Evolutionary conservation across 2,888 invertebrate genomes (phyloP), one percentile per base, ranked within the genome.

Genomic region (Schizaphis graminum): DNA sequence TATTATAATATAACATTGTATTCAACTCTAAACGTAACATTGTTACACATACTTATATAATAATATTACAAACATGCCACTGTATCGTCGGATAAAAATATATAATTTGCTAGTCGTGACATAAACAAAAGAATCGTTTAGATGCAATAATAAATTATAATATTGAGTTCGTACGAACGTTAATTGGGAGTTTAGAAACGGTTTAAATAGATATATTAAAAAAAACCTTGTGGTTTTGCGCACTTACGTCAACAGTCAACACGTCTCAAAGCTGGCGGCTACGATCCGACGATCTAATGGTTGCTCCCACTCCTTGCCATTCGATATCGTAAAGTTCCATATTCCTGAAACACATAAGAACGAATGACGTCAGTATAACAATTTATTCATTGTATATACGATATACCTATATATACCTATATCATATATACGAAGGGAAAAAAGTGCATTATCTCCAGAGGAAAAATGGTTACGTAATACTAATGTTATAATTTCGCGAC

Each of bases 221-320:
- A 86, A 67, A 35, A 77, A 35, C 77, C 35, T 77, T 77, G 41
- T 0, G 67, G n/a, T 88, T 85, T 88, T 21, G n/a, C 28, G 41
- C 49, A 92, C 92, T 92, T 77, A 92, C 92, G 67, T 56, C 41
- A 89, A 35, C 35, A 67, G 49, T 53, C 56, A 56, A 35, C 21
- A 67, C 53, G 67, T 92, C 77, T 92, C 77, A 92, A 92, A 92
- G 5, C 49, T 13, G 53, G 88, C 1, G 67, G 49, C 49, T 24
- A 41, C 44, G 53, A n/a, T 56, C 35, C 88, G 53, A 77, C 53
- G 88, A n/a, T 92, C 44, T 88, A 67, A 61, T n/a, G 67, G 28
- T 41, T 41, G 35, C 10, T 49, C 28, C 10, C 92, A 53, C 28
- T 77, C 67, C 53, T 67, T 44, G 53, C 67, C 92, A 53, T 28